Evolutionary conservation across 2,797 vertebrate species (phyloP).

Genomic region (Alauda arvensis): DNA sequence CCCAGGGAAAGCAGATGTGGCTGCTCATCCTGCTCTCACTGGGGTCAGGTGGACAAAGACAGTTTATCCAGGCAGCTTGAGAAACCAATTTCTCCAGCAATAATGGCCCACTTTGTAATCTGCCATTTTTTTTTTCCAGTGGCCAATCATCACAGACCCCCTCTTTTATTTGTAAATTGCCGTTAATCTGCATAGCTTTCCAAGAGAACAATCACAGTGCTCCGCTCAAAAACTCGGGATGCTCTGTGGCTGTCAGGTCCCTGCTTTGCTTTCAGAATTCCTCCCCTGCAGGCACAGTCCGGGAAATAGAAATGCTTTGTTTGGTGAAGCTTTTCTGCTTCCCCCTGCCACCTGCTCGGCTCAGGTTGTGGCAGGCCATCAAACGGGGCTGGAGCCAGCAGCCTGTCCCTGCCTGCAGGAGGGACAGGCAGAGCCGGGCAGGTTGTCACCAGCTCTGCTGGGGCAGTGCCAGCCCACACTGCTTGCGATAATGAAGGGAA

Average conservation of each 20-base stretch:
- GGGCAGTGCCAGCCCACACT: neutral
- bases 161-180: constrained; percentile 53
- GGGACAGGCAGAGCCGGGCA: neutral
- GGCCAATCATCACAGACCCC: neutral
- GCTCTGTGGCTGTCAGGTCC: constrained; percentile 52
- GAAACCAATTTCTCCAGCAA: neutral
- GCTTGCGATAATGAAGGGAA: neutral
- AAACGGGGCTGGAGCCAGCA: constrained; percentile 16
- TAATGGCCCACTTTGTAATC: neutral
- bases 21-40: neutral
- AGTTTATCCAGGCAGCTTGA: neutral
- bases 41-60: neutral
- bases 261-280: constrained; percentile 66
- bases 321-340: constrained; percentile 61
- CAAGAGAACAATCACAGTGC: constrained; percentile 48
- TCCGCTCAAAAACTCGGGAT: constrained; percentile 50
- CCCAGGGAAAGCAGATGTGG: no score
- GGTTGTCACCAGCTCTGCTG: neutral
- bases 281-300: constrained; percentile 61
- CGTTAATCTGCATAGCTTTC: constrained; percentile 66
- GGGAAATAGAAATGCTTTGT: constrained; percentile 71
- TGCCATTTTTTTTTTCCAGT: neutral
- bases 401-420: neutral
- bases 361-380: constrained; percentile 51
- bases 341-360: constrained; percentile 66